Base-by-base conservation (phyloP, 2,113 vertebrate species). In the Pedionomus torquatus region DNA sequence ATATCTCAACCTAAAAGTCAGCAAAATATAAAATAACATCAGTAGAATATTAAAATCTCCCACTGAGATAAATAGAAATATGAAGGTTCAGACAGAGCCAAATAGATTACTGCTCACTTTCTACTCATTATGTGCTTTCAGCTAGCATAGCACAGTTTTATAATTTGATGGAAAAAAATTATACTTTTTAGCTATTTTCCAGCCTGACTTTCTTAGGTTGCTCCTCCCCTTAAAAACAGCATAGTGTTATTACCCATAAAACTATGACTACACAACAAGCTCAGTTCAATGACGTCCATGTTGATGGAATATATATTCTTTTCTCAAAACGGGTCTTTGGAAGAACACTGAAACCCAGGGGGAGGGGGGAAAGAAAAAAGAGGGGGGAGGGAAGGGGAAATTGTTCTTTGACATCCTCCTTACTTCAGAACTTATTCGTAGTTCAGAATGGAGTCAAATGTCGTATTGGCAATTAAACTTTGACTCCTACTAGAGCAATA, bases 51-150 rank as follows among this genome's bases (percentile, higher is more conserved):
- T 96, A 96, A 97, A 97, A 96, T 90, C 93, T 95, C 96, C 96
- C 71, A 95, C 97, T 93, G 97, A 96, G 97, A 97, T 95, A 97
- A 97, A 96, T 25, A 96, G 95, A 93, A 96, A 96, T 96, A 95
- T 13, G 84, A 95, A 79, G 75, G 84, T 95, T 96, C 93, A 95
- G 91, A 93, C 68, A 90, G 87, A 96, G 92, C 55, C 91, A 95
- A 93, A 97, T n/a, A 96, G 91, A 97, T 96, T 90, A 93, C 87
- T 49, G 81, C 63, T 94, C 78, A 78, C 94, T 97, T 93, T 75
- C 87, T 91, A 90, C 76, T 96, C 95, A 96, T 96, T 96, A 95
- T 66, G 60, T 68, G 95, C 95, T 97, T 96, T 94, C 89, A 95
- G 85, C 37, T 35, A 94, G 87, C 87, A 93, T 16, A 77, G 60